phyloP scores from a whole-genome alignment of 1,140 invertebrate genomes.

The Chironomus striatipennis region DNA sequence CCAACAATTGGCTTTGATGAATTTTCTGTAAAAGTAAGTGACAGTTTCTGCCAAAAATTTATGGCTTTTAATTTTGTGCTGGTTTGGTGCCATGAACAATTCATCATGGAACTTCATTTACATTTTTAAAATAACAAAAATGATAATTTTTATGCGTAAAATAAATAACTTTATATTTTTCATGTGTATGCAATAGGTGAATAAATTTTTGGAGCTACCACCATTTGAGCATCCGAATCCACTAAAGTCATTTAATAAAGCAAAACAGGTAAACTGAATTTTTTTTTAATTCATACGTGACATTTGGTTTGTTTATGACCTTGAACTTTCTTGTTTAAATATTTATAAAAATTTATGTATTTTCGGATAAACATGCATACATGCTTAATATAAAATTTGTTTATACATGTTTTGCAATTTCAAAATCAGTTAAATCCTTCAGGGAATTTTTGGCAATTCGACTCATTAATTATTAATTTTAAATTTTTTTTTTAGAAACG shows the following conservation, averaged over 20 bases:
- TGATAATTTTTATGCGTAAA: no score
- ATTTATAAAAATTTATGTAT: background rate
- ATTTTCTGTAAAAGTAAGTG: slow-evolving; percentile 52
- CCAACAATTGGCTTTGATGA: slow-evolving; percentile 60
- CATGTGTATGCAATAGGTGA: slow-evolving; percentile 45
- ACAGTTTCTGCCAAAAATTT: background rate
- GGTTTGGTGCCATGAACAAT: background rate
- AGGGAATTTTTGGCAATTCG: no score
- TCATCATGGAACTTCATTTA: background rate
- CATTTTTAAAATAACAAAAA: background rate
- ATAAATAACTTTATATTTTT: no score
- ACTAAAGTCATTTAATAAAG: slow-evolving; percentile 54
- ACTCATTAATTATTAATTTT: no score
- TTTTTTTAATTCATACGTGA: background rate
- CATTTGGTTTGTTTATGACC: background rate
- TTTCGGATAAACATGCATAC: background rate
- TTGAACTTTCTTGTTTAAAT: background rate
- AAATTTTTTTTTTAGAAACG: no score
- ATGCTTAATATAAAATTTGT: no score
- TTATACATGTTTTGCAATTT: no score
- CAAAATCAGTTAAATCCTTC: no score
- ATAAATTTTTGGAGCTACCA: slow-evolving; percentile 64
- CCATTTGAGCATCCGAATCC: slow-evolving; percentile 83
- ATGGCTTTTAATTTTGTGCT: background rate
- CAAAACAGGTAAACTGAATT: slow-evolving; percentile 50